A percentile compares a stretch with the other conserved stretches of the same genome.
Conservation (phyloP, 2,113 vertebrate species). For the Ammodramus savannarum region DNA sequence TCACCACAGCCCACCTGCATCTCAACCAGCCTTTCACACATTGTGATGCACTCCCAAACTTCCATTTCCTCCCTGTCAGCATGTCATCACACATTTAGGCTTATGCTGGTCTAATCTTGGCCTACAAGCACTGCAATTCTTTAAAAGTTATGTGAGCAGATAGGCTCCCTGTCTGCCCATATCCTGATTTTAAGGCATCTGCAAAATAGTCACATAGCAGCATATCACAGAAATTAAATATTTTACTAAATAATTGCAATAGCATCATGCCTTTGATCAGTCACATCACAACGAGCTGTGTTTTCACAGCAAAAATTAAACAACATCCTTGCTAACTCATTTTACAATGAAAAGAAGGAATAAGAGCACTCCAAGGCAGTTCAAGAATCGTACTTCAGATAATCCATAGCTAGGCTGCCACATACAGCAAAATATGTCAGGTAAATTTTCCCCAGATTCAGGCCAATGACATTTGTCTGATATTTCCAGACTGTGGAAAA, state of each 20-base stretch:
- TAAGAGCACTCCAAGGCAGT: not conserved
- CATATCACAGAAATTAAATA: not conserved
- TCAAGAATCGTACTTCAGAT: not conserved
- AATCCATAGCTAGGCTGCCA: not conserved
- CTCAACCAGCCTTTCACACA: not conserved
- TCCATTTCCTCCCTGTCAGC: not conserved
- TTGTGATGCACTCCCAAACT: not conserved
- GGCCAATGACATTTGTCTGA: not conserved
- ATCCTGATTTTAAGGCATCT: not conserved
- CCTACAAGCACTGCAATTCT: not conserved
- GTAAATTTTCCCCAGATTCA: not conserved
- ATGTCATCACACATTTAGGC: not conserved
- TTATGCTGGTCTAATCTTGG: not conserved
- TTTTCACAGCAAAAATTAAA: not conserved
- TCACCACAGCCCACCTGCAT: not conserved
- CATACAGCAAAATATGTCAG: not conserved
- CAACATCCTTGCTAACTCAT: not conserved
- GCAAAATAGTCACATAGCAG: not conserved
- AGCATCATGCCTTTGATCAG: not conserved
- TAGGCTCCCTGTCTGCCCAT: not conserved
- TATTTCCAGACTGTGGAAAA: not conserved
- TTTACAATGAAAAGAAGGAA: not conserved
- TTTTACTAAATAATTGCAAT: not conserved
- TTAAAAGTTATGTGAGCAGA: not conserved
- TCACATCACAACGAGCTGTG: not conserved